Evolutionary conservation across 2,888 invertebrate species (phyloP).

Genomic region (Caenorhabditis sinica): DNA sequence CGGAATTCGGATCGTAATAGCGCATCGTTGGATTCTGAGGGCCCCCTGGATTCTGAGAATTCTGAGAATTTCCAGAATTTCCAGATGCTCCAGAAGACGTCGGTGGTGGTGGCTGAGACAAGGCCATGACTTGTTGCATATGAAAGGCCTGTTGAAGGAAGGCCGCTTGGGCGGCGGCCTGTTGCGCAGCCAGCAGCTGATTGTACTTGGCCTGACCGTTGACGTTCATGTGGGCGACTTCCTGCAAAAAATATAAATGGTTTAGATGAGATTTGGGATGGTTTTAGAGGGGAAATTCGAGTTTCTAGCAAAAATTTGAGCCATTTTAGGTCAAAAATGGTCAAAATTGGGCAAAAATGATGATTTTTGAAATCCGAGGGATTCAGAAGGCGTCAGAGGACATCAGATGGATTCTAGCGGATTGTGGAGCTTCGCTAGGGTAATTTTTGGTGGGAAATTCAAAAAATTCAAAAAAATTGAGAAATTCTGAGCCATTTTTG

Average conservation of each 20-base stretch:
- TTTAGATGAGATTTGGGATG: neutral
- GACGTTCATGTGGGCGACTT: conserved; percentile 58
- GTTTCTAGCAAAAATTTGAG: no score
- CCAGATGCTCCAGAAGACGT: neutral
- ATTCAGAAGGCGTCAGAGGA: no score
- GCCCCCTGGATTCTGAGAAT: neutral
- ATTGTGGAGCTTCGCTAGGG: neutral
- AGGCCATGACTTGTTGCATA: conserved; percentile 12
- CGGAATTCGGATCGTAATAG: conserved; percentile 81
- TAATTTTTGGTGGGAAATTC: neutral
- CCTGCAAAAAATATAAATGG: conserved; percentile 31
- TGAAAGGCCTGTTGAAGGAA: conserved; percentile 68
- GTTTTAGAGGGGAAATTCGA: neutral
- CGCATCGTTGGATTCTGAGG: conserved; percentile 56
- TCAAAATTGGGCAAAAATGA: no score
- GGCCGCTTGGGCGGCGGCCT: conserved; percentile 71
- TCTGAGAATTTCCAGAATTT: no score
- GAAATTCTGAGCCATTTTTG: no score
- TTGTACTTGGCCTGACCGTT: conserved; percentile 58
- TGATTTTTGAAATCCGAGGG: no score
- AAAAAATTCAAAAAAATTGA: no score
- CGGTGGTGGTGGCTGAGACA: conserved; percentile 9
- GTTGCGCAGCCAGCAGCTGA: conserved; percentile 59
- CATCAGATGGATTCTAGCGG: no score
- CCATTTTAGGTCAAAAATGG: no score